Evolutionary conservation across 2,888 invertebrate species (phyloP).

Genomic region (Dexiosoma caninum): DNA sequence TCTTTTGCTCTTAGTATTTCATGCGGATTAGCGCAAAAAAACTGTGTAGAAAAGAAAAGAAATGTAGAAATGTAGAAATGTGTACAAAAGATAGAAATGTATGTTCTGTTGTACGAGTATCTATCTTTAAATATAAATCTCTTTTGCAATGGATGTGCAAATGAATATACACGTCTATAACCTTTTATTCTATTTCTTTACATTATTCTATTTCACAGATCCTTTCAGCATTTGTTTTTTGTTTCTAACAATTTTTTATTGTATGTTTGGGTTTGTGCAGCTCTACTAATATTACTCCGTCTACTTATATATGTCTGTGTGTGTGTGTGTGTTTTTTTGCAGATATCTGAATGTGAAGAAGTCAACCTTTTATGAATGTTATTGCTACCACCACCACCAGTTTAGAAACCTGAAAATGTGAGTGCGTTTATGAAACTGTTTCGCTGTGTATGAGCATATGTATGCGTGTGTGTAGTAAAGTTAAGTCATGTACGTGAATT

Average conservation of each 20-base stretch:
- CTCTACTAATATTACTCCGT: not conserved
- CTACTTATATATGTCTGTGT: not conserved
- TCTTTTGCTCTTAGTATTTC: not conserved
- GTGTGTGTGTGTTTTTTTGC: not conserved
- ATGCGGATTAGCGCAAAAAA: not conserved
- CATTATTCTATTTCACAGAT: not conserved
- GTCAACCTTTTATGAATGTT: slow-evolving; percentile 13
- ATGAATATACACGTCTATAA: not conserved
- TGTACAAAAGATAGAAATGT: slow-evolving; percentile 12
- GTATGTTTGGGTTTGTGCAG: not conserved
- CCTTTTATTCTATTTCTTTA: slow-evolving; percentile 18
- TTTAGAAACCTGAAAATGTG: not conserved
- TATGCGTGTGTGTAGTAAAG: not conserved
- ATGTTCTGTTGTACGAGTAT: slow-evolving; percentile 2
- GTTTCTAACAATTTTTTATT: not conserved
- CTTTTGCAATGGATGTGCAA: not conserved
- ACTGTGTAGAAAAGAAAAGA: not conserved
- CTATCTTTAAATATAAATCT: slow-evolving; percentile 28
- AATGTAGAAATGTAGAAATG: not conserved
- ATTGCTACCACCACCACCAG: not conserved
- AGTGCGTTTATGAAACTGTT: not conserved
- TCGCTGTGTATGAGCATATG: not conserved
- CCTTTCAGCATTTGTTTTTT: not conserved
- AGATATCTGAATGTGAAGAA: slow-evolving; percentile 30
- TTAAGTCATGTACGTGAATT: slow-evolving; percentile 15